A percentile compares a stretch with the other conserved stretches of the same genome.
Evolutionary conservation across 2,888 invertebrate species (phyloP).

Genomic region (Volucella inanis): DNA sequence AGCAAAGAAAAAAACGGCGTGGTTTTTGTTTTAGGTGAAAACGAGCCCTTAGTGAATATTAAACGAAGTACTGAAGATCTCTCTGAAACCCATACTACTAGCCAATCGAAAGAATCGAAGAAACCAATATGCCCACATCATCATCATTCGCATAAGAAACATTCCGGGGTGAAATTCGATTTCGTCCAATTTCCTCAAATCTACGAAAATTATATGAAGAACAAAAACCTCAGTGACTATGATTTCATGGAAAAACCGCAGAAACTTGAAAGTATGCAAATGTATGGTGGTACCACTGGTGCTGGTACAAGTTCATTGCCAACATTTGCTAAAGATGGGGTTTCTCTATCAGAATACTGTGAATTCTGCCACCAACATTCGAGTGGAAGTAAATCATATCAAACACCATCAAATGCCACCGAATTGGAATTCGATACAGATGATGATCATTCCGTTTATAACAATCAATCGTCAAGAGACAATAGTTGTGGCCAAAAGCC

Average conservation of each 20-base stretch:
- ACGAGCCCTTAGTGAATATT: conserved; percentile 87
- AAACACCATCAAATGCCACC: conserved; percentile 91
- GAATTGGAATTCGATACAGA: conserved; percentile 86
- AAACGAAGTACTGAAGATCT: conserved; percentile 84
- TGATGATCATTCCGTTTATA: conserved; percentile 78
- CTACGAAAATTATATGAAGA: conserved; percentile 89
- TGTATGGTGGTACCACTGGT: conserved; percentile 36
- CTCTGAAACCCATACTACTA: conserved; percentile 46
- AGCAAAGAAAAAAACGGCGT: conserved; percentile 82
- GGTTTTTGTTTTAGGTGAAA: conserved; percentile 88
- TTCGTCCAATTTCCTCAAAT: conserved; percentile 90
- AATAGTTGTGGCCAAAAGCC: conserved; percentile 21
- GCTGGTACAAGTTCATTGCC: conserved; percentile 59
- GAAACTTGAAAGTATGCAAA: conserved; percentile 77
- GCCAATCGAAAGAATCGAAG: conserved; percentile 30
- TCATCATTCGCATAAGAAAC: conserved; percentile 84
- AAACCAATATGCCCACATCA: conserved; percentile 79
- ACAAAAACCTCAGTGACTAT: conserved; percentile 86
- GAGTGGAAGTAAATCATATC: conserved; percentile 86
- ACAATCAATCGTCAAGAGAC: conserved; percentile 59
- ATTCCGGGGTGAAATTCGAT: conserved; percentile 89
- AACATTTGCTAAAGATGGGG: conserved; percentile 67
- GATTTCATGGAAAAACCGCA: conserved; percentile 79
- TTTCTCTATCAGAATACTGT: conserved; percentile 83
- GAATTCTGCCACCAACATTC: conserved; percentile 84